Evolutionary conservation across 92 coral and sea anemone genomes (phyloP).

Genomic region (Palythoa grandis): DNA sequence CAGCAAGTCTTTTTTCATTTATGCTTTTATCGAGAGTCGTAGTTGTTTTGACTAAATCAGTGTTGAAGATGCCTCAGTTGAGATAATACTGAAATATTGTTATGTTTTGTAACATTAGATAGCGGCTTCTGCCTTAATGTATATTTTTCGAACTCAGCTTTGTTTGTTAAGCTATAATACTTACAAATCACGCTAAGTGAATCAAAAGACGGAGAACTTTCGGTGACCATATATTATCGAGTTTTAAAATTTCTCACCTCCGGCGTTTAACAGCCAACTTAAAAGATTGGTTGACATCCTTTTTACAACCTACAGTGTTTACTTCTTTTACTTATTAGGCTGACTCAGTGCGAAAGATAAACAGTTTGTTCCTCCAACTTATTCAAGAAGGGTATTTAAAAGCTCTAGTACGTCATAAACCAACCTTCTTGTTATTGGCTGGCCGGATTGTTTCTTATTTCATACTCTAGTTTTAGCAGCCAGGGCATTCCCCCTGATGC

Average conservation of each 20-base stretch:
- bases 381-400: neutral
- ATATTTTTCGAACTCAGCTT: neutral
- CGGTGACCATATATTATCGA: neutral
- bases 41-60: no score
- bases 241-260: neutral
- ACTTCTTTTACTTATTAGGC: neutral
- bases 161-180: neutral
- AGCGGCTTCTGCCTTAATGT: neutral
- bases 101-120: no score
- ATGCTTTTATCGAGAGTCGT: no score
- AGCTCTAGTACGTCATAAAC: neutral
- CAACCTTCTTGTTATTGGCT: neutral
- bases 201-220: neutral
- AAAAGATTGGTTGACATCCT: neutral
- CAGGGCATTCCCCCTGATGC: slow-evolving; percentile 17
- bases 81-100: no score
- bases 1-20: no score
- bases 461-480: neutral
- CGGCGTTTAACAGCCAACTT: neutral
- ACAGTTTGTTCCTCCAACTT: neutral
- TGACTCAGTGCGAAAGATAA: neutral
- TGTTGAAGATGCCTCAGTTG: no score
- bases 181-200: neutral
- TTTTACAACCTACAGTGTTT: neutral
- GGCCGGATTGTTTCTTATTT: neutral